These are phyloP conservation scores for Ecdyonurus torrentis DNA, from an alignment of 2,888 invertebrate species.

Conservation along the genomic window DNA sequence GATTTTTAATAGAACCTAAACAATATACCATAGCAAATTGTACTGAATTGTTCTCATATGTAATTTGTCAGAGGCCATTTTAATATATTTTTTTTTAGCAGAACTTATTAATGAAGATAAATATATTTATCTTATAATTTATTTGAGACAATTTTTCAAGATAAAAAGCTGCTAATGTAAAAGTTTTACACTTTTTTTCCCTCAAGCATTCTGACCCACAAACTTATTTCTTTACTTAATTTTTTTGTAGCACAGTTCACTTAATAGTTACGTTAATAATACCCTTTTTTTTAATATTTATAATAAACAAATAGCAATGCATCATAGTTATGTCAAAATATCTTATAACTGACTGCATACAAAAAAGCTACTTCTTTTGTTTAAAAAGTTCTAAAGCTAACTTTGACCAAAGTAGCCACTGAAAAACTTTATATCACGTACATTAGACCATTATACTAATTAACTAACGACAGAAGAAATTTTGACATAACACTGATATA, in stretches of 20 bases:
- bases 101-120: not conserved
- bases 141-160: not conserved
- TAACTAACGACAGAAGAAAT: too few relatives aligned
- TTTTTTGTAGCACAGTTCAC: not conserved
- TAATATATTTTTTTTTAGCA: not conserved
- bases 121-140: not conserved
- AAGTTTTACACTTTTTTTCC: not conserved
- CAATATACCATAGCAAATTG: not conserved
- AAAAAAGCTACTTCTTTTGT: too few relatives aligned
- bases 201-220: not conserved
- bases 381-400: too few relatives aligned
- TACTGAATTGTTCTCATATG: not conserved
- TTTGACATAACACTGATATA: too few relatives aligned
- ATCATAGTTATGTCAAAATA: too few relatives aligned
- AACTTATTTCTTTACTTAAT: too few relatives aligned
- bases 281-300: not conserved
- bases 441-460: too few relatives aligned
- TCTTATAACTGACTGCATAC: too few relatives aligned
- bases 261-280: not conserved
- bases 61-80: not conserved
- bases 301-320: not conserved
- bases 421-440: too few relatives aligned
- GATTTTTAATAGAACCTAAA: not conserved
- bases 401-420: too few relatives aligned
- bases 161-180: not conserved